Evolutionary conservation across 2,888 invertebrate species (phyloP).

Genomic region (Xestia sexstrigata): DNA sequence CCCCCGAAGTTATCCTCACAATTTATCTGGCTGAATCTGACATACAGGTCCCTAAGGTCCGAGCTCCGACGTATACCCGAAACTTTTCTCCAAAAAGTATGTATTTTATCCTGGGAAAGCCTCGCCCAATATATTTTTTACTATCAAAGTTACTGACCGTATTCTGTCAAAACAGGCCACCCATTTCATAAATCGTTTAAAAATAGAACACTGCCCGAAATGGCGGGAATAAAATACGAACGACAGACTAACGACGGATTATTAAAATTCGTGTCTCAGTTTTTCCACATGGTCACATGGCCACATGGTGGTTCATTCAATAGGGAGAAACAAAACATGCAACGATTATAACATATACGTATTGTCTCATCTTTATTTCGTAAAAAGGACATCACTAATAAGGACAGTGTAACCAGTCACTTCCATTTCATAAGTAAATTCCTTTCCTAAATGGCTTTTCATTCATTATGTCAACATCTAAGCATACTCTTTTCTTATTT

Average conservation of each 20-base stretch:
- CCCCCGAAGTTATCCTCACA: slow-evolving; percentile 3
- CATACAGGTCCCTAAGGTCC: slow-evolving; percentile 13
- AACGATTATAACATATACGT: neutral
- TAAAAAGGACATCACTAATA: neutral
- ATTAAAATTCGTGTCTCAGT: neutral
- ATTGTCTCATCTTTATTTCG: neutral
- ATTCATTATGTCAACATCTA: slow-evolving; percentile 13
- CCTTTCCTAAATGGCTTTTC: neutral
- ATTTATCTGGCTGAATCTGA: slow-evolving; percentile 29
- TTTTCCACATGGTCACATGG: neutral
- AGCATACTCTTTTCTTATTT: slow-evolving; percentile 12
- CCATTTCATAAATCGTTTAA: slow-evolving; percentile 33
- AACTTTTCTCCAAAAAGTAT: slow-evolving; percentile 29
- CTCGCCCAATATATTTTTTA: slow-evolving; percentile 11
- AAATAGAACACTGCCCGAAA: slow-evolving; percentile 31
- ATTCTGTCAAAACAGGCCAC: slow-evolving; percentile 27
- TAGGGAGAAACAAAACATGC: neutral
- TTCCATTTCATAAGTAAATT: slow-evolving; percentile 20
- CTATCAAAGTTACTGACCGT: slow-evolving; percentile 23
- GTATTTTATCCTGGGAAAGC: neutral
- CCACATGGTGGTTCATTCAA: no score
- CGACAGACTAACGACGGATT: neutral
- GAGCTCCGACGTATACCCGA: neutral
- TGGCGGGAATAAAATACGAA: slow-evolving; percentile 34
- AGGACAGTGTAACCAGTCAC: neutral